phyloP scores from a whole-genome alignment of 2,888 invertebrate species.

The Cryptocheilus praepositus region DNA sequence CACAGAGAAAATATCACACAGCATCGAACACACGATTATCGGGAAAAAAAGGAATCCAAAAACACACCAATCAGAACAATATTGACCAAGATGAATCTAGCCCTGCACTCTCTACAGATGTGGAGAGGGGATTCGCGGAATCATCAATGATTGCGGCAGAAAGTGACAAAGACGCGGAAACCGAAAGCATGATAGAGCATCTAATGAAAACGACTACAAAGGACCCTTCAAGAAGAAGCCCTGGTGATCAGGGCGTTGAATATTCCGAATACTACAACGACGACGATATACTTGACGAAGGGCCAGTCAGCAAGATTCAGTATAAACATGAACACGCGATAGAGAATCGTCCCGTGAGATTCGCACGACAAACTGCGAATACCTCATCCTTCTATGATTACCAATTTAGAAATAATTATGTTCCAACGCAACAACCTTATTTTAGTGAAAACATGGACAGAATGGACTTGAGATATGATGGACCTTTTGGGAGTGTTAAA shows the following conservation, averaged over 20 bases:
- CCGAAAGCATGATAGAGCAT: conserved; percentile 36
- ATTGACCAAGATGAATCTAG: too few species aligned
- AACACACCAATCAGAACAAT: too few species aligned
- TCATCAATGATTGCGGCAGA: too few species aligned
- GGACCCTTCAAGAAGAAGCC: conserved; percentile 37
- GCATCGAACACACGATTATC: too few species aligned
- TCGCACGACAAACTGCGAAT: conserved; percentile 38
- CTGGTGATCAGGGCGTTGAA: conserved; percentile 41
- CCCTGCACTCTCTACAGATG: too few species aligned
- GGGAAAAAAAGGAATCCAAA: too few species aligned
- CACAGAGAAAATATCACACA: too few species aligned
- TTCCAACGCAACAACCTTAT: conserved; percentile 9
- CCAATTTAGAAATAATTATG: conserved; percentile 11
- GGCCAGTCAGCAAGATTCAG: conserved; percentile 31
- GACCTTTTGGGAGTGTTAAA: conserved; percentile 14
- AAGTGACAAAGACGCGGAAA: background rate
- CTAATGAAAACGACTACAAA: conserved; percentile 48
- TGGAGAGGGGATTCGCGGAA: too few species aligned
- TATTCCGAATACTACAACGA: conserved; percentile 57
- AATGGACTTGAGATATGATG: conserved; percentile 17
- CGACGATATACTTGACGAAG: conserved; percentile 36
- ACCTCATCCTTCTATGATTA: conserved; percentile 13
- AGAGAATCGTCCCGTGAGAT: conserved; percentile 35
- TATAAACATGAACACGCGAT: conserved; percentile 4
- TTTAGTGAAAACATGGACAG: conserved; percentile 1